Conservation (phyloP, 2,888 invertebrate species). For the Spilarctia lutea region DNA sequence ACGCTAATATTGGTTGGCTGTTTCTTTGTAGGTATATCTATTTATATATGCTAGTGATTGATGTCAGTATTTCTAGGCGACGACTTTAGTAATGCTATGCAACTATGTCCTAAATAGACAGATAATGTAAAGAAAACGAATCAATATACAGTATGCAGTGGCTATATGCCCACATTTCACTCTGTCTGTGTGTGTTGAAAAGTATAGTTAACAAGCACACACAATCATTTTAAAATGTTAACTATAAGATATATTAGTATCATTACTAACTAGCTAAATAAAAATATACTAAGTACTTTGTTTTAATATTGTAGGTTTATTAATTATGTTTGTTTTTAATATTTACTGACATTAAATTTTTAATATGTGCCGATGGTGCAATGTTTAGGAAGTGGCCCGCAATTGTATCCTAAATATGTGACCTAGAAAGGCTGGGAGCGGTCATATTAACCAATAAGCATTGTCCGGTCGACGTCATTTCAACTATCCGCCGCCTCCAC, state of each 20-base stretch:
- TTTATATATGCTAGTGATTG: neutral
- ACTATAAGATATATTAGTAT: no score
- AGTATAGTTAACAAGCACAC: neutral
- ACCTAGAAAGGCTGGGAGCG: conserved; percentile 59
- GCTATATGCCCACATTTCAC: no score
- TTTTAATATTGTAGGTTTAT: no score
- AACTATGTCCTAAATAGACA: neutral
- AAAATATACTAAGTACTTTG: no score
- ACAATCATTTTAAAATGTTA: no score
- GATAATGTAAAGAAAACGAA: neutral
- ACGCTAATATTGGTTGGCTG: no score
- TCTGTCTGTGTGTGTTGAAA: no score
- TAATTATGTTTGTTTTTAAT: neutral
- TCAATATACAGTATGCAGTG: neutral
- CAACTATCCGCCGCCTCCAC: conserved; percentile 45
- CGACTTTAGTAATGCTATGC: neutral
- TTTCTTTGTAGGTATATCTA: neutral
- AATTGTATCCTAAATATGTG: conserved; percentile 46
- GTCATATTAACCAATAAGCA: conserved; percentile 59
- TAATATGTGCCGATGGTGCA: conserved; percentile 11
- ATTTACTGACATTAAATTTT: neutral
- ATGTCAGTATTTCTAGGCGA: neutral
- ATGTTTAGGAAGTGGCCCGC: conserved; percentile 30
- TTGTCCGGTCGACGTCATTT: conserved; percentile 53
- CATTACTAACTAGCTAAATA: no score